Base-by-base conservation (phyloP, 2,888 invertebrate species). In the Agriopis marginaria region DNA sequence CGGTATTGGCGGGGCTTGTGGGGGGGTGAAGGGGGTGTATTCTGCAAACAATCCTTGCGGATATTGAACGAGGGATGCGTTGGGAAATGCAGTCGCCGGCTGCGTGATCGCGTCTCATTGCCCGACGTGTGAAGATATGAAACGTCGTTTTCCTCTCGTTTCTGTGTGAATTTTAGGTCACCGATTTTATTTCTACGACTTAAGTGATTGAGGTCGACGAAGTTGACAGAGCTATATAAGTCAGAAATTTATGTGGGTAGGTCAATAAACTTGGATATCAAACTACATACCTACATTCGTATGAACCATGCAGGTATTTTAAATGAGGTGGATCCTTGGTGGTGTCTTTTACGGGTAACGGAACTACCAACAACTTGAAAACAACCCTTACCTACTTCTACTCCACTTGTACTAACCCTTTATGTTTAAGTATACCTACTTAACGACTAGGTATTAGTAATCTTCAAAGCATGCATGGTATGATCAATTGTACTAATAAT, bases 31-130 rank as follows among this genome's bases (percentile, higher is more conserved):
- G 64, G 76, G 75, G 81, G 86, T 74, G 79, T 84, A 84, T 82
- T 89, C 87, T 85, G 88, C 93, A 93, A 92, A 93, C 93, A 93
- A 93, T 92, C 86, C 89, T 86, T 89, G 89, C 91, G 92, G 92
- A 93, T 93, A 93, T 93, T 93, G 93, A 93, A 92, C 92, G 92
- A 68, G 83, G 84, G 89, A 89, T 92, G 93, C 92, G 92, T 93
- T 91, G 85, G 93, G 92, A 92, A 92, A 92, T 91, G 90, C 91
- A 89, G 82, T 83, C 82, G 85, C 82, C 86, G 88, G 84, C 86
- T 90, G 91, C 89, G 89, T 90, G 87, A 85, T 82, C 84, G 84
- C 87, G 86, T 88, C 87, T 87, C 89, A 87, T 86, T 86, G 89
- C 87, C 78, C 83, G 85, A 86, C 85, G 89, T 88, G 89, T 86